Conservation (phyloP, 2,888 invertebrate species). For the Coenonympha arcania region DNA sequence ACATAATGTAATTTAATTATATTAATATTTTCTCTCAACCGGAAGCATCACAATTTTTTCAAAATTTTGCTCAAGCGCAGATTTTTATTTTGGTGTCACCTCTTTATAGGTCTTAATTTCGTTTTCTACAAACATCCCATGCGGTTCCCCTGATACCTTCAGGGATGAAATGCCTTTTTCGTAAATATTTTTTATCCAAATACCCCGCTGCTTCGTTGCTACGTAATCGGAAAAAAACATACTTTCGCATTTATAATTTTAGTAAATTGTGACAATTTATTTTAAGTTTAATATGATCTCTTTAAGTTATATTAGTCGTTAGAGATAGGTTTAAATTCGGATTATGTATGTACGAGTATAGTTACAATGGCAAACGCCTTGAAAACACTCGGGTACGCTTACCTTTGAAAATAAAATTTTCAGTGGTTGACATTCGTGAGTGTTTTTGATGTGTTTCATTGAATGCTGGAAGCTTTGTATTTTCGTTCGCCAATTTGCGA, state of each 20-base stretch:
- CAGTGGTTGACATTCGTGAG: constrained; percentile 32
- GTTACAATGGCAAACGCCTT: constrained; percentile 48
- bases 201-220: too few relatives aligned
- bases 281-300: constrained; percentile 74
- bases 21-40: constrained; percentile 41
- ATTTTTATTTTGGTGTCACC: too few relatives aligned
- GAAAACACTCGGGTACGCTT: constrained; percentile 37
- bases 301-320: constrained; percentile 60
- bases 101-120: too few relatives aligned
- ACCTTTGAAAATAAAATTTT: constrained; percentile 57
- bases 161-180: too few relatives aligned
- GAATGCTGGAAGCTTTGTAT: constrained; percentile 5
- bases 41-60: constrained; percentile 45
- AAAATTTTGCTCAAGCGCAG: constrained; percentile 28
- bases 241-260: too few relatives aligned
- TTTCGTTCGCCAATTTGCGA: constrained; percentile 3
- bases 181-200: too few relatives aligned
- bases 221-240: too few relatives aligned
- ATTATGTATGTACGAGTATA: constrained; percentile 25
- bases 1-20: constrained; percentile 45
- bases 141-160: too few relatives aligned
- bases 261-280: constrained; percentile 65
- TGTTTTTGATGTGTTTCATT: constrained; percentile 45
- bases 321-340: constrained; percentile 36
- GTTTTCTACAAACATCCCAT: too few relatives aligned